Base-by-base conservation (phyloP, 2,888 invertebrate genomes). In the Xanthia icteritia region DNA sequence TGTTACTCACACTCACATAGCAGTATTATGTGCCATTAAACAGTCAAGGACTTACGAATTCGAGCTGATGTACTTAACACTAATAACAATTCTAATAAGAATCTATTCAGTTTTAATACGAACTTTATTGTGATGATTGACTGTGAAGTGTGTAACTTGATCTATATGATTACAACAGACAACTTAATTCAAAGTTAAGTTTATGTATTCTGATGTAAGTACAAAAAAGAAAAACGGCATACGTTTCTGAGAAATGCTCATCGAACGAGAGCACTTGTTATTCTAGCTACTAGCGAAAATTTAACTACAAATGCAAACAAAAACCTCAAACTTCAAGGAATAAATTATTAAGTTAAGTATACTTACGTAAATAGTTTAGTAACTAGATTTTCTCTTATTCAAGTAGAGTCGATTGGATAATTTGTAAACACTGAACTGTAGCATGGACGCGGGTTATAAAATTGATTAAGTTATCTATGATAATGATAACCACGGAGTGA, bases 391-490 rank as follows among this genome's bases (percentile, higher is more conserved):
- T 73, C 42, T 58, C 23, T 15, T 69, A 42, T 17, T 68, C 36
- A 36, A 64, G 58, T 42, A 58, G 42, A 31, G 13, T n/a, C 20
- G 60, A 67, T 67, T 70, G 69, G 31, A 51, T 56, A 75, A 72
- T 81, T 84, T 73, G 69, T 75, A 84, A 86, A 79, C 61, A 86
- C 65, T 69, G 45, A 65, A 78, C 63, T 58, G 27, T 64, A 65
- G 45, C 36, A 74, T 73, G 61, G 48, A 84, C 69, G 66, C 85
- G 65, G 72, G 75, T 73, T 60, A 64, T 42, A 64, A 63, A 58
- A 66, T 56, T 86, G 85, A 84, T 86, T 84, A 79, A 84, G 70
- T 70, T 87, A 84, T 84, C 84, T 80, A 42, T 84, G 81, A 79
- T 84, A 84, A 56, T 84, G 83, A 79, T 84, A 84, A 70, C 60